Evolutionary conservation across 2,113 vertebrate species (phyloP), one percentile per base, ranked within the genome.

Genomic region (Hippocampus guttulatus): DNA sequence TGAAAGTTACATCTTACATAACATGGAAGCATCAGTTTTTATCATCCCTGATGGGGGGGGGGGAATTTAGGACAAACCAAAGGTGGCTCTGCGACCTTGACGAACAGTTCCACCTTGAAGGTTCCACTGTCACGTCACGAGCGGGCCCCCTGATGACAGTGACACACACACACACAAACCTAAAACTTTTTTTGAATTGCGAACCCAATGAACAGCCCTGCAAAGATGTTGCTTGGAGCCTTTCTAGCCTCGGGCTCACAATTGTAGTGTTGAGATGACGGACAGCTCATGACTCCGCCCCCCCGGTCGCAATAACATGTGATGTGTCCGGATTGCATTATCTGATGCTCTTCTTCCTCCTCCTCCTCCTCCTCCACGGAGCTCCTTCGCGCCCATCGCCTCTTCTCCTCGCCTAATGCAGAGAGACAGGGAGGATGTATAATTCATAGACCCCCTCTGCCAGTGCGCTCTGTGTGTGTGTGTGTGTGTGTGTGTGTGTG

Each of bases 351-450:
- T 68, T 80, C 79, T 54, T 71, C 63, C 74, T 65, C 74, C 63
- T 73, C 58, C 67, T 52, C 64, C 45, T 63, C 54, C 67, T 49
- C 61, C 75, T 65, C 74, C 63, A 69, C 70, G 43, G 41, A 47
- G 64, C 64, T 73, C 49, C 55, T 55, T 70, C 52, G 67, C 75
- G 38, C 38, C 61, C 65, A 52, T 60, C 73, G 73, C 69, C 75
- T 77, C 61, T 45, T 68, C 73, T 74, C 68, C 79, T 77, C 68
- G 80, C 80, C 82, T 89, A 88, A 91, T 90, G 84, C 87, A 80
- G 74, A 82, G 79, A 84, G 90, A 89, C 87, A 87, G 84, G 80
- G 47, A 52, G 78, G 81, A 91, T 90, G 83, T 90, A 90, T 90
- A 89, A 91, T 91, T 90, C 88, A 90, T 89, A 69, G 70, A 67